phyloP scores from a whole-genome alignment of 2,113 vertebrate species.

The Glaucomys volans region DNA sequence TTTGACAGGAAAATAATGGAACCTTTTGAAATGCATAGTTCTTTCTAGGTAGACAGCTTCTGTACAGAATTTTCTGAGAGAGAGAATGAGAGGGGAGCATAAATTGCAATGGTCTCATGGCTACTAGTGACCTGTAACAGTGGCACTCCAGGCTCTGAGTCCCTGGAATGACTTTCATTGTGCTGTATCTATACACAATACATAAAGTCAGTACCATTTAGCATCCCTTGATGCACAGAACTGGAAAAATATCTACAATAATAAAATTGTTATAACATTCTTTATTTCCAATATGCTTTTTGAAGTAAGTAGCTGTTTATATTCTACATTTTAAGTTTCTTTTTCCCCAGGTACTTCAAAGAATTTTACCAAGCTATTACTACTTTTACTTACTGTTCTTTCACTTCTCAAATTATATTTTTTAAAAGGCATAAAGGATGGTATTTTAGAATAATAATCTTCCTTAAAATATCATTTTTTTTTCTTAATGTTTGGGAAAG shows the following conservation, averaged over 20 bases:
- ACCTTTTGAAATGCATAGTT: neutral
- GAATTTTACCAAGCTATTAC: neutral
- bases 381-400: neutral
- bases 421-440: neutral
- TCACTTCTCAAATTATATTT: neutral
- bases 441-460: neutral
- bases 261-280: neutral
- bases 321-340: neutral
- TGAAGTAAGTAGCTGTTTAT: neutral
- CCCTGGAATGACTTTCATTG: neutral
- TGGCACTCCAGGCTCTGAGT: neutral
- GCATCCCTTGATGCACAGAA: neutral
- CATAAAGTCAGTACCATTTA: neutral
- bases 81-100: neutral
- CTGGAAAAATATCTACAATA: neutral
- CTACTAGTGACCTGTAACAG: neutral
- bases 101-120: neutral
- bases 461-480: neutral
- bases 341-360: neutral
- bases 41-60: neutral
- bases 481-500: neutral
- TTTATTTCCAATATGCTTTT: conserved; percentile 1
- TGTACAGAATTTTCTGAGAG: neutral
- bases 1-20: neutral
- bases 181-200: neutral